phyloP scores from a whole-genome alignment of 2,888 invertebrate species.

The Acronicta alni region DNA sequence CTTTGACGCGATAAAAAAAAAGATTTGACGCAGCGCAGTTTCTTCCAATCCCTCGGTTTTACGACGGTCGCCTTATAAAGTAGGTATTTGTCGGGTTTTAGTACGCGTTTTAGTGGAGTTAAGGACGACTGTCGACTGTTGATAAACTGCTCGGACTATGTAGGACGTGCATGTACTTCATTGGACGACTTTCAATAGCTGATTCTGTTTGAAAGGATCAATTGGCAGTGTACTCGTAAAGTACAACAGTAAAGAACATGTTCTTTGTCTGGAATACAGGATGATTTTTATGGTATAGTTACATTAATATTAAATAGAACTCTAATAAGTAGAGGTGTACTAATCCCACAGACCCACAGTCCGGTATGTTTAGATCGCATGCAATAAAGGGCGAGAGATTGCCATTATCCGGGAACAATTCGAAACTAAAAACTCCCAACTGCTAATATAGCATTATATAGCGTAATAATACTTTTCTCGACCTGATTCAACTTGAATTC shows the following conservation, averaged over 20 bases:
- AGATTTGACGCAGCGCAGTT: constrained; percentile 47
- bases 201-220: neutral
- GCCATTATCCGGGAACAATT: no score
- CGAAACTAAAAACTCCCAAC: no score
- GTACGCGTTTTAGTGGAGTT: constrained; percentile 36
- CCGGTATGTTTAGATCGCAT: no score
- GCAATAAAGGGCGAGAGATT: no score
- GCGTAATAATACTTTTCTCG: no score
- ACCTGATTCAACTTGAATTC: no score
- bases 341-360: no score
- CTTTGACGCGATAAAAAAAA: constrained; percentile 53
- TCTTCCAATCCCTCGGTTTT: constrained; percentile 54
- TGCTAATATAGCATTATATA: no score
- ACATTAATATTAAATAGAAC: neutral
- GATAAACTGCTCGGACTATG: constrained; percentile 41
- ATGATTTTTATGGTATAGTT: neutral
- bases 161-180: constrained; percentile 17
- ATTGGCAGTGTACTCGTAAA: neutral
- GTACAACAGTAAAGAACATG: neutral
- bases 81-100: constrained; percentile 54
- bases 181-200: constrained; percentile 7
- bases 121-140: constrained; percentile 43
- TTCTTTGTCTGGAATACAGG: neutral
- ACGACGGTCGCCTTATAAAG: constrained; percentile 62
- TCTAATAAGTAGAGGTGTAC: no score